Evolutionary conservation across 2,113 vertebrate genomes (phyloP), one percentile per base, ranked within the genome.

Genomic region (Paratilapia polleni): DNA sequence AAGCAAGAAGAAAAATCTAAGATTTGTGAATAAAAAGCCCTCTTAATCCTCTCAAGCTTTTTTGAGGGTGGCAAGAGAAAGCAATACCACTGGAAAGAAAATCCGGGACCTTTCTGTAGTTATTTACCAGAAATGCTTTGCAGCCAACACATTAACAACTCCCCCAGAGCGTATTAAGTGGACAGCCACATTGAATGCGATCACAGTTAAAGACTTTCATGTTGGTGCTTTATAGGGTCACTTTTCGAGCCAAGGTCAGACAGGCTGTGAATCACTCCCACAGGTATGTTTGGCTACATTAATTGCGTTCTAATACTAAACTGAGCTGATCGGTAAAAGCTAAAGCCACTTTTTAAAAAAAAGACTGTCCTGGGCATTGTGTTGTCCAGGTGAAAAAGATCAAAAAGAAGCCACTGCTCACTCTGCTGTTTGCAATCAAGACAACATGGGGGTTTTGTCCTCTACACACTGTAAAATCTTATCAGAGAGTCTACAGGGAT

Each of bases 401-500:
- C 17, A 28, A 34, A 70, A 75, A 36, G 20, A 80, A 82, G n/a
- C 6, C 24, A 2, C 49, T 54, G 49, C 74, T 82, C 64, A 15
- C 22, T 13, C 5, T 4, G 12, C 58, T 85, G 87, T 84, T 87
- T 84, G 82, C 82, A 77, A 68, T 82, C 43, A 54, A 57, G 47
- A 75, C 3, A 6, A 56, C 68, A 76, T 20, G n/a, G 26, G 13
- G 36, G 60, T n/a, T 81, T 87, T 84, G 78, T 93, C 87, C 86
- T 83, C 85, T 10, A 41, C 59, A 79, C 6, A 3, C 82, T 14
- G 81, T 77, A 75, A 73, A 86, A 82, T 91, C 84, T 88, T 84
- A 90, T 92, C 89, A 88, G 76, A 34, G 62, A 80, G 77, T 78
- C 70, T 77, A 58, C 66, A 60, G 75, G 74, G 63, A 86, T 92